A percentile compares a stretch with the other conserved stretches of the same genome.
These are phyloP conservation scores for Todus mexicanus DNA, from an alignment of 2,797 vertebrate genomes.

Conservation along the genomic window DNA sequence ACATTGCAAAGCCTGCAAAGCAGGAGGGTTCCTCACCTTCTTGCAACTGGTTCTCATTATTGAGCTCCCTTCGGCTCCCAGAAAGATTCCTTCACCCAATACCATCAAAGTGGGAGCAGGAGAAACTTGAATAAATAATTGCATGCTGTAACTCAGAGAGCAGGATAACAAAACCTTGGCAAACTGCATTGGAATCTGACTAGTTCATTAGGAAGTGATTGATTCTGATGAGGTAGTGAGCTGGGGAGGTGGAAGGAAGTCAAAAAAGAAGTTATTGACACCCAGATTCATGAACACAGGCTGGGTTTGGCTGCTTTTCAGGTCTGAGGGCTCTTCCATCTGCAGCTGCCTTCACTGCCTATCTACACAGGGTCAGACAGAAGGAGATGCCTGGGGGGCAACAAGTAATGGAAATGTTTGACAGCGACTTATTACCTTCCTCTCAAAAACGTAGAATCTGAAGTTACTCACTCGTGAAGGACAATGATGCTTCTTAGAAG, in stretches of 20 bases:
- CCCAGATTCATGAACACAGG: neutral
- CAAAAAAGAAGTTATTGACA: neutral
- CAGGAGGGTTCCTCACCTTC: conserved; percentile 29
- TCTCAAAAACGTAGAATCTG: fast-evolving
- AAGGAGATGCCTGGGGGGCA: neutral
- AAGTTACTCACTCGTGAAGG: neutral
- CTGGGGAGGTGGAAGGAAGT: neutral
- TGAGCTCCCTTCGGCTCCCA: conserved; percentile 38
- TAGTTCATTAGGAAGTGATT: conserved; percentile 42
- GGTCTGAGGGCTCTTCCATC: neutral
- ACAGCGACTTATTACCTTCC: neutral
- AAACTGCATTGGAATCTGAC: neutral
- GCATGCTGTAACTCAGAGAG: neutral
- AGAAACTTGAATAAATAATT: conserved; percentile 36
- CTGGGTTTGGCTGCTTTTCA: neutral
- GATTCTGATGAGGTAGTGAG: conserved; percentile 3
- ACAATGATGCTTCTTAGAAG: neutral
- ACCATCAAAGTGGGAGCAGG: conserved; percentile 15
- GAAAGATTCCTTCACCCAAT: conserved; percentile 27
- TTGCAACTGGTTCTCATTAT: conserved; percentile 50
- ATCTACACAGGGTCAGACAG: neutral
- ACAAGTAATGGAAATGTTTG: neutral
- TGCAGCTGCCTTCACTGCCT: neutral
- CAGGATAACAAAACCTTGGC: conserved; percentile 22
- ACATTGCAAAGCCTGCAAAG: neutral